Base-by-base conservation (phyloP, 2,888 invertebrate genomes). In the Pammene fasciana region DNA sequence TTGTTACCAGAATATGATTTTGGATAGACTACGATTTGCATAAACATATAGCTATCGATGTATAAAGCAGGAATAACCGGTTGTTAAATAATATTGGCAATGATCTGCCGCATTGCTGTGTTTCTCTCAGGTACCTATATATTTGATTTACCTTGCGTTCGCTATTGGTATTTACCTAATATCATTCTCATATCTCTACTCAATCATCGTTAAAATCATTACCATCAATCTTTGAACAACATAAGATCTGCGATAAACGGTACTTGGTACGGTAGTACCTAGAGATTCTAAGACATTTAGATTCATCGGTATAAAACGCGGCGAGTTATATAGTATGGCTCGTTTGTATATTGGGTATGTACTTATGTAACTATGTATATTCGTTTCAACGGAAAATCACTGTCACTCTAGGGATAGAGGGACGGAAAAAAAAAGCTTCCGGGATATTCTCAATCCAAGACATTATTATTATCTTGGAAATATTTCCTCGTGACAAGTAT, bases 201-300 rank as follows among this genome's bases (percentile, higher is more conserved):
- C 64, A 45, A 54, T 64, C 64, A 54, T 64, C 18, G 36, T 59
- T 48, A 59, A 34, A 26, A 59, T 52, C 59, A 38, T 59, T 59
- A 52, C 50, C 52, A 59, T 52, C 34, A 36, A 18, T 66, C 34
- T 13, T 52, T 34, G 13, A 43, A 8, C 10, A 43, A 46, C 36
- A 56, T 66, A 59, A 26, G 43, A 59, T 59, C 66, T 50, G 50
- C 16, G 43, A 66, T 52, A 34, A 59, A 50, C 34, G 13, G 56
- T 41, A 46, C n/a, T n/a, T n/a, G n/a, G 36, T 16, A 13, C 14
- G 52, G 16, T n/a, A n/a, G n/a, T n/a, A n/a, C n/a, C n/a, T n/a
- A n/a, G n/a, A n/a, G 4, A 48, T 48, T 5, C 48, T 48, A 5
- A 38, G 7, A 38, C 9, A 38, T 38, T 38, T 38, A 38, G 38